These are phyloP conservation scores for Apeira syringaria DNA, from an alignment of 2,888 invertebrate species.

Conservation along the genomic window DNA sequence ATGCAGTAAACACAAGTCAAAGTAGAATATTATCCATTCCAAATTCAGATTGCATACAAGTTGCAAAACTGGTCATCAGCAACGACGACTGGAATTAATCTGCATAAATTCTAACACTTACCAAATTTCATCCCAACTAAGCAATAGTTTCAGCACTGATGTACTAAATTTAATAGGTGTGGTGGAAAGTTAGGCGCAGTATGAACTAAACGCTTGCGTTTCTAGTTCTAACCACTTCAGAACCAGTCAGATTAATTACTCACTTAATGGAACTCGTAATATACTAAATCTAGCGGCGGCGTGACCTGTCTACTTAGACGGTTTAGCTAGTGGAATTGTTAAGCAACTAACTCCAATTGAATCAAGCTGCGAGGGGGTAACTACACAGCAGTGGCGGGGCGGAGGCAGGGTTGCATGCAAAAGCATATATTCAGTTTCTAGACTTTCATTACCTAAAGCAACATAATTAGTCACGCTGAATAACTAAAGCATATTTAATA, in stretches of 20 bases:
- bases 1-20: too few species aligned
- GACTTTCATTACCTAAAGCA: conserved; percentile 39
- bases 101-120: conserved; percentile 17
- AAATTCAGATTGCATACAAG: conserved; percentile 1
- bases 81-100: conserved; percentile 10
- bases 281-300: conserved; percentile 64
- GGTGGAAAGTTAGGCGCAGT: conserved; percentile 54
- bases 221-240: conserved; percentile 54
- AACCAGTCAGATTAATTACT: conserved; percentile 61
- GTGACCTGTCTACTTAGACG: conserved; percentile 66
- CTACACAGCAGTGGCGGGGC: conserved; percentile 32
- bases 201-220: conserved; percentile 52
- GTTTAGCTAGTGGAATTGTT: conserved; percentile 65
- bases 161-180: conserved; percentile 52
- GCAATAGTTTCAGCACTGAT: conserved; percentile 44
- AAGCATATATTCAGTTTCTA: conserved; percentile 35
- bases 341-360: conserved; percentile 65
- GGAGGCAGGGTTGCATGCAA: conserved; percentile 26
- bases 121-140: conserved; percentile 21
- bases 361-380: conserved; percentile 56
- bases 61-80: conserved; percentile 2
- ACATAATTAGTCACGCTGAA: conserved; percentile 34
- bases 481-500: conserved; percentile 19
- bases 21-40: neutral
- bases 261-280: conserved; percentile 66